These are phyloP conservation scores for Meloidogyne hapla DNA, from an alignment of 1,140 invertebrate species.

Conservation along the genomic window DNA sequence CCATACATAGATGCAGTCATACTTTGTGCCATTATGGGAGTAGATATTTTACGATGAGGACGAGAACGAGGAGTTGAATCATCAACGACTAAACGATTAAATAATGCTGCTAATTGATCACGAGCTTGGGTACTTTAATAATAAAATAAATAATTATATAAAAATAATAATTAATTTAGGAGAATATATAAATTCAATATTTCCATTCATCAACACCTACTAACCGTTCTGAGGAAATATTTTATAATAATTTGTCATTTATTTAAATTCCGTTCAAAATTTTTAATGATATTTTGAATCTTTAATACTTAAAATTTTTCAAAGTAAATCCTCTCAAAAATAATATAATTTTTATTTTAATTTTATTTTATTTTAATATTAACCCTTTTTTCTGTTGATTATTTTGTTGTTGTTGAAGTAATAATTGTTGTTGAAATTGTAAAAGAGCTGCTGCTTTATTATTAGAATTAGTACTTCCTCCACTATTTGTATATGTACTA, in stretches of 20 bases:
- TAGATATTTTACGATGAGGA: not conserved
- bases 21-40: not conserved
- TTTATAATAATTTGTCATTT: no score
- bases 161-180: no score
- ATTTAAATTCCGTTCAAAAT: no score
- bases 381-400: not conserved
- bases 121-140: not conserved
- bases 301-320: no score
- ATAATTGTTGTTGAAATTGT: constrained; percentile 6
- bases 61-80: not conserved
- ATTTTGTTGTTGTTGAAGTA: not conserved
- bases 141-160: not conserved
- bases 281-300: no score
- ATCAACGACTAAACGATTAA: not conserved
- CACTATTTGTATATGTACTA: no score
- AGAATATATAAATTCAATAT: no score
- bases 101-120: not conserved
- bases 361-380: not conserved
- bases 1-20: not conserved
- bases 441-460: not conserved
- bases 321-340: no score
- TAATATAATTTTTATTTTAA: no score
- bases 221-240: no score
- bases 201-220: no score
- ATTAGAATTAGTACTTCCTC: not conserved